A percentile compares a stretch with the other conserved stretches of the same genome.
Evolutionary conservation across 2,797 vertebrate genomes (phyloP).

Genomic region (Neosilurus hyrtlii): DNA sequence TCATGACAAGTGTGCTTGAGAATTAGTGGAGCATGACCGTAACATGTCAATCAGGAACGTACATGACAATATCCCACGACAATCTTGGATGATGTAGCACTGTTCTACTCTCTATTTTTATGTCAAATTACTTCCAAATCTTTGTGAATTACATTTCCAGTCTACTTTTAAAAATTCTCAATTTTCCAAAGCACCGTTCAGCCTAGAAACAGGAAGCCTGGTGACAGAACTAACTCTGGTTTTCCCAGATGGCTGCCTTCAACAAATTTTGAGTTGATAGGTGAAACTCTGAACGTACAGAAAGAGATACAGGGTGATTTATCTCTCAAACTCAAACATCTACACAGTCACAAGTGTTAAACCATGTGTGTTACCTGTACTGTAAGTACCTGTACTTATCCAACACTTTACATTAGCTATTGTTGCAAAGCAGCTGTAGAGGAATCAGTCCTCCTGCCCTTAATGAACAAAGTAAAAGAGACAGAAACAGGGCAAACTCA

Average conservation of each 20-base stretch:
- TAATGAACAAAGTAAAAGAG: conserved; percentile 23
- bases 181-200: neutral
- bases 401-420: neutral
- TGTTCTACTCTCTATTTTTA: neutral
- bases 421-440: neutral
- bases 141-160: neutral
- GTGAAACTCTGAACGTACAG: no score
- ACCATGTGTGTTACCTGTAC: neutral
- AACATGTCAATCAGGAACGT: neutral
- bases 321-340: neutral
- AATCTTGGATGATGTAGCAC: neutral
- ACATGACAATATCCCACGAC: no score
- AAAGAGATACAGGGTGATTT: no score
- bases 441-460: conserved; percentile 12
- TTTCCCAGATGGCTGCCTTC: neutral
- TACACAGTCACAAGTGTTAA: neutral
- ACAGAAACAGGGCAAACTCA: conserved; percentile 30
- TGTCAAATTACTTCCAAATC: neutral
- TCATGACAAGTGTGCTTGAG: neutral
- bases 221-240: neutral
- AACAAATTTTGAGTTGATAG: no score
- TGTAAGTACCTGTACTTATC: neutral
- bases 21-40: neutral
- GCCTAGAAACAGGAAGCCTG: neutral
- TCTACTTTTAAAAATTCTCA: no score